Percentiles rank a stretch among this genome's conserved stretches.
Conservation (phyloP, 2,113 vertebrate genomes). For the Neodontobutis hainanensis region DNA sequence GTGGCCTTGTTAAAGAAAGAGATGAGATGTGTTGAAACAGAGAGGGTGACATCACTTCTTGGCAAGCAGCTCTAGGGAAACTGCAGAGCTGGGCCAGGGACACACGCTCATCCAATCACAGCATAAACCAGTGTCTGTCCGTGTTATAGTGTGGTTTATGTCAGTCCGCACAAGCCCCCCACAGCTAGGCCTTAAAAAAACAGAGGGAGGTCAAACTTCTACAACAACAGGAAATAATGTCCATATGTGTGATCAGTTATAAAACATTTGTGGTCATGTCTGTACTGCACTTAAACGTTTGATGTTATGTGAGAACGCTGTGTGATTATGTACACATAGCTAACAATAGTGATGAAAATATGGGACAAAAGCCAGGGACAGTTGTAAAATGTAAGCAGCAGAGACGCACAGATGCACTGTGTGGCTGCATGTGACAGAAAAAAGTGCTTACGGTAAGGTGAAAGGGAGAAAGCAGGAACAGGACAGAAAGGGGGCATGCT, state of each 20-base stretch:
- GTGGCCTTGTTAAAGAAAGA: constrained; percentile 54
- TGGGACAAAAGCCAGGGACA: not conserved
- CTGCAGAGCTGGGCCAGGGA: constrained; percentile 36
- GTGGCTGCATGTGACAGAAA: constrained; percentile 15
- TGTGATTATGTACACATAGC: not conserved
- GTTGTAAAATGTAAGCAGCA: constrained; percentile 1
- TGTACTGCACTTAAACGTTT: not conserved
- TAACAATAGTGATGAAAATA: not conserved
- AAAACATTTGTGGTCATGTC: constrained; percentile 2
- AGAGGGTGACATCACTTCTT: constrained; percentile 70
- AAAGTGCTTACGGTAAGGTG: constrained; percentile 51
- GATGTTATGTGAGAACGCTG: not conserved
- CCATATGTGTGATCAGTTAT: constrained; percentile 26
- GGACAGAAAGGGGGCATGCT: constrained; percentile 43
- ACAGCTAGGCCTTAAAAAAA: constrained; percentile 61
- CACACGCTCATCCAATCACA: constrained; percentile 56
- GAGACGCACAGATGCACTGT: constrained; percentile 5
- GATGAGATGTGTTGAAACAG: constrained; percentile 62
- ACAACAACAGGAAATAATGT: constrained; percentile 13
- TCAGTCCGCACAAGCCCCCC: constrained; percentile 52
- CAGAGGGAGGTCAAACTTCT: constrained; percentile 43
- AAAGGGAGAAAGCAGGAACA: constrained; percentile 53
- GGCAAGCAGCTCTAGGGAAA: constrained; percentile 60
- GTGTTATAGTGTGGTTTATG: constrained; percentile 23
- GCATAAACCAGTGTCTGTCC: constrained; percentile 20